Evolutionary conservation across 2,888 invertebrate species (phyloP), one percentile per base, ranked within the genome.

Genomic region (Thelaira solivaga): DNA sequence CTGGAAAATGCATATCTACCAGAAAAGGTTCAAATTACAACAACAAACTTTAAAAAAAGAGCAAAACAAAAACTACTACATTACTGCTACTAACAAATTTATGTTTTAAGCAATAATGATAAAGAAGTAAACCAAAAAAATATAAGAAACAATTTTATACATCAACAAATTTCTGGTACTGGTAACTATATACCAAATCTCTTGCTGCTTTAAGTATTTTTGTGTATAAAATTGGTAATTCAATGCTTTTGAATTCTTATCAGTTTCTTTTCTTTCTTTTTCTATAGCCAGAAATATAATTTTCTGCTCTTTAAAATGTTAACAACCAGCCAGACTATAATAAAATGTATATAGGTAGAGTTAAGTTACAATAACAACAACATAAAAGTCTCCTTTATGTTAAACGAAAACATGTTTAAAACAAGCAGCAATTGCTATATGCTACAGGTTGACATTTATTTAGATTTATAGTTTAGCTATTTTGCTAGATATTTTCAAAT

Each of bases 401-500:
- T 67, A 22, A 74, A 43, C 34, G 34, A n/a, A 49, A 57, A 59
- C 64, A 74, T 74, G 59, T 69, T 69, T 51, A 69, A 77, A 77
- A 78, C 68, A 73, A 69, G 77, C 77, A 78, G 77, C 77, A 78
- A 73, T 74, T 74, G 73, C 77, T 74, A 53, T 65, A 69, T 74
- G 68, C 73, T 78, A 73, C 73, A 78, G 77, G 77, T 78, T 78
- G 77, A 78, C 77, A 78, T 78, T 78, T 78, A 78, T 78, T 73
- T 73, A 78, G 77, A 78, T 78, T 78, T 78, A 78, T 78, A 78
- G 77, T 78, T 78, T 69, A 74, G 74, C 77, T 78, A 78, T 78
- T 73, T 69, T 73, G 73, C 77, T 73, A 73, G 68, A 78, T 78
- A 73, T 78, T 74, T 71, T 71, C 20, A 62, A 53, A 55, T 45